These are phyloP conservation scores for Rhagoletis zephyria DNA, from an alignment of 1,140 invertebrate species.

Conservation along the genomic window DNA sequence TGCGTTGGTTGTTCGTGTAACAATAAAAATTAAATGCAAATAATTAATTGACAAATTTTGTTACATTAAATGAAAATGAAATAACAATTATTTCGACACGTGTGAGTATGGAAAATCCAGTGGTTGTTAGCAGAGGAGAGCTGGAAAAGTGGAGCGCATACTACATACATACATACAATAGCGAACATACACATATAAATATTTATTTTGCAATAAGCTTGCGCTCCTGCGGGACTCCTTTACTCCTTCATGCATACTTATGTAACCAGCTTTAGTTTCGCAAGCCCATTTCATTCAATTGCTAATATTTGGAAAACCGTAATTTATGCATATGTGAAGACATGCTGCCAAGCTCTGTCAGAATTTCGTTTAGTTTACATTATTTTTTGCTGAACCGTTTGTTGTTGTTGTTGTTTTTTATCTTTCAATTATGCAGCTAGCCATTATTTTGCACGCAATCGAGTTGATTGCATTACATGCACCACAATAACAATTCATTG, in stretches of 20 bases:
- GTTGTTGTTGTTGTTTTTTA: background rate
- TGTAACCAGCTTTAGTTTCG: no score
- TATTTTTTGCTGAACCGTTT: background rate
- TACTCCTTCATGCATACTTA: no score
- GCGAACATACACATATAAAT: no score
- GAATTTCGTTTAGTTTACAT: conserved; percentile 19
- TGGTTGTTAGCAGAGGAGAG: no score
- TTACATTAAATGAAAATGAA: background rate
- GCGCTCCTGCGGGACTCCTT: no score
- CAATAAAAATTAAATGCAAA: conserved; percentile 9
- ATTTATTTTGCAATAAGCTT: no score
- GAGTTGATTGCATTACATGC: conserved; percentile 18
- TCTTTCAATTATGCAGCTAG: conserved; percentile 3
- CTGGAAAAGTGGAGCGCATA: no score
- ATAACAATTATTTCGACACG: background rate
- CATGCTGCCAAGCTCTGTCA: background rate
- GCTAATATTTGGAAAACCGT: background rate
- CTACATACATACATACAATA: no score
- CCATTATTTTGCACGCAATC: background rate
- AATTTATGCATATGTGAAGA: background rate
- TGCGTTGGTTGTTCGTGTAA: background rate
- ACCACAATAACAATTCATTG: background rate
- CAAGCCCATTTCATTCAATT: background rate
- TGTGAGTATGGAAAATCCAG: background rate
- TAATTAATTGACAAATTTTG: conserved; percentile 27